Conservation (phyloP, 2,797 vertebrate genomes). For the Pseudochirops cupreus region DNA sequence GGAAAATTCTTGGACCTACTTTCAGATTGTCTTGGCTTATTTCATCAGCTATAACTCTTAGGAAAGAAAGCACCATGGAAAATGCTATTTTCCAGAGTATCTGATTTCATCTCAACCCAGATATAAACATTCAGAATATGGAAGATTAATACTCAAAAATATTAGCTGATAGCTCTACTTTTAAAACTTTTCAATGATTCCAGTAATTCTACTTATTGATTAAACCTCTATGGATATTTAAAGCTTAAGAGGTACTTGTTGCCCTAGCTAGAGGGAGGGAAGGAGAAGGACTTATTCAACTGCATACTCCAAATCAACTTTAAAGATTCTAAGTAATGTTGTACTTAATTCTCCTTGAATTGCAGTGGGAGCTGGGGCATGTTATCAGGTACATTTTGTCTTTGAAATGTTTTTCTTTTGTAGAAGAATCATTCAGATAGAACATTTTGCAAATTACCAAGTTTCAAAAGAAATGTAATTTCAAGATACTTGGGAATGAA, state of each 20-base stretch:
- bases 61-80: neutral
- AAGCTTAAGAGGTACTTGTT: neutral
- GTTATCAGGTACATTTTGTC: slow-evolving; percentile 1
- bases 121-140: neutral
- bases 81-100: neutral
- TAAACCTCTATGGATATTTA: slow-evolving; percentile 16
- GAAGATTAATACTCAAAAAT: slow-evolving; percentile 8
- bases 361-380: neutral
- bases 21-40: neutral
- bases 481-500: slow-evolving; percentile 7
- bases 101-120: neutral
- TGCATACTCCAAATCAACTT: slow-evolving; percentile 51
- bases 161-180: neutral
- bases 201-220: slow-evolving; percentile 8
- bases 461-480: slow-evolving; percentile 59
- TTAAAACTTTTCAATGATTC: slow-evolving; percentile 28
- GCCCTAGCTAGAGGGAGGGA: slow-evolving; percentile 8
- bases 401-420: slow-evolving; percentile 45
- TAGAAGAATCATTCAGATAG: slow-evolving; percentile 54
- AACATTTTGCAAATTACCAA: slow-evolving; percentile 39
- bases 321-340: slow-evolving; percentile 39
- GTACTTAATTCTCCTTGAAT: slow-evolving; percentile 40
- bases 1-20: neutral
- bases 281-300: slow-evolving; percentile 31
- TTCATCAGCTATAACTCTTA: neutral